phyloP scores from a whole-genome alignment of 2,797 vertebrate species.

The Sebastes cheni region DNA sequence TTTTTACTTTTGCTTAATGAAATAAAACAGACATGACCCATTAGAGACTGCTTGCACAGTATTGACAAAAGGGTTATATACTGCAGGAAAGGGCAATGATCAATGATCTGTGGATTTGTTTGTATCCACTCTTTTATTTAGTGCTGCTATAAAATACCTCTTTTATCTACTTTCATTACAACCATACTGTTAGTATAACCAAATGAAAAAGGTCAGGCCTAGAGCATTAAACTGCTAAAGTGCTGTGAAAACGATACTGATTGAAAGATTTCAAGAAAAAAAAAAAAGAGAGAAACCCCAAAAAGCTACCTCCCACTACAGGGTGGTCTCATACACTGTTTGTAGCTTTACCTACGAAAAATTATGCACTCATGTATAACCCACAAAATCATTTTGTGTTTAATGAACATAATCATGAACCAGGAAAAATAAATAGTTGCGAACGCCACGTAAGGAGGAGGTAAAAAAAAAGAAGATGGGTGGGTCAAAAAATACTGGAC shows the following conservation, averaged over 20 bases:
- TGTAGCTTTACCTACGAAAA: too few species aligned
- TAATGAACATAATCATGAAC: too few species aligned
- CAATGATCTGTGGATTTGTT: neutral
- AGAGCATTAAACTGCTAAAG: neutral
- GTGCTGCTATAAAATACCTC: neutral
- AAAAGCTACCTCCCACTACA: neutral
- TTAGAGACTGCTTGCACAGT: neutral
- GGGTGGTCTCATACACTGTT: too few species aligned
- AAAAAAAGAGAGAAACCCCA: neutral
- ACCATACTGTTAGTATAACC: neutral
- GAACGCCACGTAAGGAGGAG: too few species aligned
- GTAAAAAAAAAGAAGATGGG: too few species aligned
- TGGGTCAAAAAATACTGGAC: too few species aligned
- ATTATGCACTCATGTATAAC: too few species aligned
- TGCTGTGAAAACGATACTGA: neutral
- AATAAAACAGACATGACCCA: neutral
- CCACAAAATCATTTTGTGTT: too few species aligned
- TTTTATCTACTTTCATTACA: neutral
- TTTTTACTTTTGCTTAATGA: neutral
- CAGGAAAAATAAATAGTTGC: neutral
- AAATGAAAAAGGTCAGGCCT: neutral
- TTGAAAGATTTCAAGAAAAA: neutral
- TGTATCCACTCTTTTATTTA: neutral
- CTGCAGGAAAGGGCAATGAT: neutral
- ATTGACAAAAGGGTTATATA: neutral